phyloP scores from a whole-genome alignment of 1,140 invertebrate species.

The Rhyacophila brunnea region DNA sequence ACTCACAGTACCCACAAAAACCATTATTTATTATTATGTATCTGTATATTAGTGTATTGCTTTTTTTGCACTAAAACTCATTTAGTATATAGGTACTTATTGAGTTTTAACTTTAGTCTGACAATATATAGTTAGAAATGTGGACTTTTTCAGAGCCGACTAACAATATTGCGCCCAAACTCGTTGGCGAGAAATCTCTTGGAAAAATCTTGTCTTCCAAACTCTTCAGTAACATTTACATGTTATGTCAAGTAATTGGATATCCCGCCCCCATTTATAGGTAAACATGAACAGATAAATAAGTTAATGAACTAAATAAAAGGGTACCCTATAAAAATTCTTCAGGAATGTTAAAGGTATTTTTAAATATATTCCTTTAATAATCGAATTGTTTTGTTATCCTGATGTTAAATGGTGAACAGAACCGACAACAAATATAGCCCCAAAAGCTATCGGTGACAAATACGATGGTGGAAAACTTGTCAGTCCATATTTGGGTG shows the following conservation, averaged over 20 bases:
- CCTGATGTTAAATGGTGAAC: conserved; percentile 31
- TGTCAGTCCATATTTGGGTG: conserved; percentile 58
- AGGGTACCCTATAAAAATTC: conserved; percentile 12
- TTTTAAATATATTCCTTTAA: too few species aligned
- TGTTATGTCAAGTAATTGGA: conserved; percentile 59
- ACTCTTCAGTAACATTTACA: conserved; percentile 39
- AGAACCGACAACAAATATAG: conserved; percentile 57
- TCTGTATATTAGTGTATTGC: too few species aligned
- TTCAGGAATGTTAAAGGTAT: neutral
- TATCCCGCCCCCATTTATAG: conserved; percentile 61
- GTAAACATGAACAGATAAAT: conserved; percentile 39
- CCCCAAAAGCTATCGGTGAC: conserved; percentile 58
- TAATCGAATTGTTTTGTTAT: neutral
- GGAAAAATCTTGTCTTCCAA: conserved; percentile 40
- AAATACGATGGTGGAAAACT: conserved; percentile 64
- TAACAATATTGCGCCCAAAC: conserved; percentile 55
- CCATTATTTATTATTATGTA: too few species aligned
- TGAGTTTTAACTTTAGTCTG: too few species aligned
- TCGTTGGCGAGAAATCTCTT: conserved; percentile 47
- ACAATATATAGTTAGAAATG: too few species aligned
- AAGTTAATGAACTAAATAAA: neutral
- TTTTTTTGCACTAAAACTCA: too few species aligned
- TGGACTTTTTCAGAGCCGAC: conserved; percentile 52
- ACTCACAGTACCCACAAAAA: too few species aligned
- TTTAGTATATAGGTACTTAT: too few species aligned